phyloP scores from a whole-genome alignment of 2,888 invertebrate species.

The Pogonocherus hispidulus region DNA sequence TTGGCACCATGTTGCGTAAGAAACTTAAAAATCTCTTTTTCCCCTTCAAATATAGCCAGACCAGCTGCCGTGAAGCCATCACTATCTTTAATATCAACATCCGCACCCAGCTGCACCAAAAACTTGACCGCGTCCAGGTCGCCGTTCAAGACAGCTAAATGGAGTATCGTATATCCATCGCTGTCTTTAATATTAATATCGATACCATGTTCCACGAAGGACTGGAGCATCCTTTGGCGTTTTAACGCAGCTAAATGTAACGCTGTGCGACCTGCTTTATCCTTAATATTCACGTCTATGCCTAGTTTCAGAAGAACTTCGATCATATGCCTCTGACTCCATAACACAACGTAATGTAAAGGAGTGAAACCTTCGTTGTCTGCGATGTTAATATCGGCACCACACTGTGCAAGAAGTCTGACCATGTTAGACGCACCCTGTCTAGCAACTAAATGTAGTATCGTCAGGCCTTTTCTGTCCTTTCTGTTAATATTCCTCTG shows the following conservation, averaged over 20 bases:
- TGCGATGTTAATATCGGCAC: neutral
- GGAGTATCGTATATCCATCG: neutral
- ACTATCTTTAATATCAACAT: neutral
- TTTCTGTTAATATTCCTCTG: neutral
- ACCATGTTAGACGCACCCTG: neutral
- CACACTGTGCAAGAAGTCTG: neutral
- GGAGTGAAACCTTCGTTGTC: neutral
- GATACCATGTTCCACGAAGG: neutral
- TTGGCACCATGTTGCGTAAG: neutral
- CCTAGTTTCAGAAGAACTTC: neutral
- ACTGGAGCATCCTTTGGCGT: neutral
- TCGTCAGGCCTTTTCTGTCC: neutral
- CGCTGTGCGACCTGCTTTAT: neutral
- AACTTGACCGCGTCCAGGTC: neutral
- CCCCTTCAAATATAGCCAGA: neutral
- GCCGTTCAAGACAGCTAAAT: neutral
- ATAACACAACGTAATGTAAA: neutral
- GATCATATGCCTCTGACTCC: neutral
- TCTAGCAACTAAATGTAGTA: neutral
- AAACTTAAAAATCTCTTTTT: neutral
- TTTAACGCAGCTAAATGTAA: neutral
- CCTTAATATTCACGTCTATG: neutral
- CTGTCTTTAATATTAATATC: neutral
- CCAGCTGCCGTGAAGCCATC: neutral
- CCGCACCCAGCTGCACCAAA: neutral